Percentiles rank a stretch among this genome's conserved stretches.
Conservation (phyloP, 1,140 invertebrate genomes). For the Hyphantria cunea region DNA sequence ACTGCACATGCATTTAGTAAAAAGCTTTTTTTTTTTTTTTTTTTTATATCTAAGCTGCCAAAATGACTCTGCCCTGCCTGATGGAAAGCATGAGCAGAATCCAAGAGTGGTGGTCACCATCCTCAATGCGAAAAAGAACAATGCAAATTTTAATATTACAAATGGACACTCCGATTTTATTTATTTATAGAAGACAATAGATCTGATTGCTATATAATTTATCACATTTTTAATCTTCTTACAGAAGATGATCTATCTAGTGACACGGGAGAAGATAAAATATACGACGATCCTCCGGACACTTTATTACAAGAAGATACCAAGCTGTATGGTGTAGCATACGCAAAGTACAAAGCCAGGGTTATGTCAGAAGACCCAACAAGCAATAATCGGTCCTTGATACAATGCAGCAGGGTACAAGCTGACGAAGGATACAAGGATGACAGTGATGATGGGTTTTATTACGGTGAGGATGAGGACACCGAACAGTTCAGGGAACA, state of each 20-base stretch:
- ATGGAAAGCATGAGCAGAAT: too few species aligned
- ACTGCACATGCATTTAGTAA: too few species aligned
- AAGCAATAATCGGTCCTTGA: constrained; percentile 38
- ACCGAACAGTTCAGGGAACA: constrained; percentile 62
- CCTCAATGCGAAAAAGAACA: too few species aligned
- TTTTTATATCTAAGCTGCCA: too few species aligned
- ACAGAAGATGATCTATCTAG: constrained; percentile 79
- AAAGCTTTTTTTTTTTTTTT: too few species aligned
- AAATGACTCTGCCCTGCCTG: too few species aligned
- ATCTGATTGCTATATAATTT: too few species aligned
- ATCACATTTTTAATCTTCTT: background rate
- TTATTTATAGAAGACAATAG: too few species aligned
- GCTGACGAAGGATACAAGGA: constrained; percentile 66
- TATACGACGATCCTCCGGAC: constrained; percentile 59
- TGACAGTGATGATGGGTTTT: constrained; percentile 73
- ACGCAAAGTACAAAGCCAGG: constrained; percentile 75
- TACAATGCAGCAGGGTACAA: constrained; percentile 50
- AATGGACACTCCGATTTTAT: too few species aligned
- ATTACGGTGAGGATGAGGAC: constrained; percentile 74
- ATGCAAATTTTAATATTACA: too few species aligned
- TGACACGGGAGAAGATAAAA: constrained; percentile 73
- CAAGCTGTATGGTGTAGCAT: constrained; percentile 67
- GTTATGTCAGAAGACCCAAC: constrained; percentile 51
- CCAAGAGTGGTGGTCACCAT: too few species aligned
- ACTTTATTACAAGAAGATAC: constrained; percentile 68